Conservation (phyloP, 2,113 vertebrate genomes). For the Eidolon helvum region DNA sequence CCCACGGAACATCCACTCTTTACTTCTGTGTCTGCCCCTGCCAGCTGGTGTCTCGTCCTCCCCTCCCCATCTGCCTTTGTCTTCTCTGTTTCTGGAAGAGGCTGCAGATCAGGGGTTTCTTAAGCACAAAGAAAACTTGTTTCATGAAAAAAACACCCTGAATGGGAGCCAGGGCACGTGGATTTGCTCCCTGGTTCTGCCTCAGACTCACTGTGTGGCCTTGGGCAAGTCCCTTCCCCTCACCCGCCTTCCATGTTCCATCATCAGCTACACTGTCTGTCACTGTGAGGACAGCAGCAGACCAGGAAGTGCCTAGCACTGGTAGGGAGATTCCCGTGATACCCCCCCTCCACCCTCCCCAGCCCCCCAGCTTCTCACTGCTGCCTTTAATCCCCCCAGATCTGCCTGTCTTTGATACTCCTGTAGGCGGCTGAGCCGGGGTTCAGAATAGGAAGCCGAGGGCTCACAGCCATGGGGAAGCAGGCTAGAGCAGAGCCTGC, state of each 20-base stretch:
- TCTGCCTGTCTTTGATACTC: not conserved
- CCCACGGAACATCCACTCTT: not conserved
- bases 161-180: not conserved
- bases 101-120: not conserved
- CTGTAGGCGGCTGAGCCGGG: not conserved
- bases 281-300: rapidly evolving
- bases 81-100: not conserved
- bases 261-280: not conserved
- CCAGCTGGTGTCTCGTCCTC: rapidly evolving
- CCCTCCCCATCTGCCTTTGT: not conserved
- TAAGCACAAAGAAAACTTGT: not conserved
- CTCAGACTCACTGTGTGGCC: not conserved
- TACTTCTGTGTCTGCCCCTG: not conserved
- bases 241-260: not conserved
- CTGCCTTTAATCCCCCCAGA: not conserved
- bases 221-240: not conserved
- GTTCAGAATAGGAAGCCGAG: not conserved
- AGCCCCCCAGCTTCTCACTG: not conserved
- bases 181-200: not conserved
- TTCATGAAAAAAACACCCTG: not conserved
- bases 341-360: not conserved
- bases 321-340: not conserved
- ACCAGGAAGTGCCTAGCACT: not conserved
- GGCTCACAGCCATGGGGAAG: not conserved
- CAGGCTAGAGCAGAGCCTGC: not conserved